Evolutionary conservation across 2,113 vertebrate species (phyloP), one percentile per base, ranked within the genome.

Genomic region (Passer montanus): DNA sequence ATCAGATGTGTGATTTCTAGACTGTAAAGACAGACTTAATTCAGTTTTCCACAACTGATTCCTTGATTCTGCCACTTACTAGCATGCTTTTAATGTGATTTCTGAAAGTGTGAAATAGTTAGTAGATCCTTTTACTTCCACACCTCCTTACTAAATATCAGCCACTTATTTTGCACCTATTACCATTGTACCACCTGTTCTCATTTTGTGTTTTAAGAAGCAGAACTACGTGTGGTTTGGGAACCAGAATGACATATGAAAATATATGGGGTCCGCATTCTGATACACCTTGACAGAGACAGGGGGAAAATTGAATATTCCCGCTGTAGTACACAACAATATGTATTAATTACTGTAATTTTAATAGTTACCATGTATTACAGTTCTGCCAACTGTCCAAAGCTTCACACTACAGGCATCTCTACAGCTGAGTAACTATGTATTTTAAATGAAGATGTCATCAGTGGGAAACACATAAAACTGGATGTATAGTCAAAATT

Each of bases 381-480:
- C 21, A 74, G 35, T 43, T 68, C 56, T 89, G n/a, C 39, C 81
- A 94, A 2, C 52, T 89, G 47, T 62, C 70, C 80, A 85, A 87
- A 92, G 37, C 24, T 21, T 79, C 75, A 63, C 53, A 62, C 73
- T 87, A 73, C 58, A 89, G 64, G 47, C 41, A 58, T 66, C 47
- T 80, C 52, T 78, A 46, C 53, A 68, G 41, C 28, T 78, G 64
- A 90, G 20, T 70, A 90, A 79, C 26, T 52, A 23, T 15, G 11
- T 80, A 59, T 85, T 79, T 80, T 81, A 94, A 70, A 90, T 81
- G 18, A 75, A 94, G 80, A 81, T 68, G 33, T 84, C 80, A 78
- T 9, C 60, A 68, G 28, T 33, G 19, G 49, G 20, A 87, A 35
- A 56, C 73, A 72, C 15, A 1, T 47, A 80, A 86, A 47, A 24